Conservation (phyloP, 23 tunicate species). For the Styela clava region DNA sequence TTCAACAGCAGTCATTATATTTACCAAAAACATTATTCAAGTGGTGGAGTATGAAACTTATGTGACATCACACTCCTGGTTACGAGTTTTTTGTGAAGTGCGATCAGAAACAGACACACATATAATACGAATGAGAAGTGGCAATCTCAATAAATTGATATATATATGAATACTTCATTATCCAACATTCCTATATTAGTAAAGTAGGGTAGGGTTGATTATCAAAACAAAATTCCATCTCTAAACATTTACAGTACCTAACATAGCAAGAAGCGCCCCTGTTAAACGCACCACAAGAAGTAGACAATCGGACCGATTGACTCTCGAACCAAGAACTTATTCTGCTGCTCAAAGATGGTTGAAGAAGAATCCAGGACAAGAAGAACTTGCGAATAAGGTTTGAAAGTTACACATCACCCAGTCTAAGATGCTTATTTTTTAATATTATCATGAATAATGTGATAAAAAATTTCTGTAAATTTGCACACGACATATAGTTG, state of each 20-base stretch:
- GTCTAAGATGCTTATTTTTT: too few relatives aligned
- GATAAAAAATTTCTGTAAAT: background rate
- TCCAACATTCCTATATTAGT: background rate
- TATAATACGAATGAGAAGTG: too few relatives aligned
- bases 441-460: background rate
- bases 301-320: slow-evolving; percentile 7
- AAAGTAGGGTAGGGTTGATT: too few relatives aligned
- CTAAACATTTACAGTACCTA: slow-evolving; percentile 10
- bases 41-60: too few relatives aligned
- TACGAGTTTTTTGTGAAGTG: too few relatives aligned
- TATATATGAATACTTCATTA: background rate
- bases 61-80: too few relatives aligned
- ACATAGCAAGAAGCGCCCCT: slow-evolving; percentile 19
- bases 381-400: slow-evolving; percentile 49
- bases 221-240: background rate
- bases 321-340: slow-evolving; percentile 76
- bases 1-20: too few relatives aligned
- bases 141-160: too few relatives aligned
- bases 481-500: too few relatives aligned
- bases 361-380: slow-evolving; percentile 51
- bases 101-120: too few relatives aligned
- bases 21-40: too few relatives aligned
- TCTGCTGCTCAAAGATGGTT: slow-evolving; percentile 89
- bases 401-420: background rate
- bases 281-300: slow-evolving; percentile 51